phyloP scores from a whole-genome alignment of 2,888 invertebrate genomes.

The Taenaris catops region DNA sequence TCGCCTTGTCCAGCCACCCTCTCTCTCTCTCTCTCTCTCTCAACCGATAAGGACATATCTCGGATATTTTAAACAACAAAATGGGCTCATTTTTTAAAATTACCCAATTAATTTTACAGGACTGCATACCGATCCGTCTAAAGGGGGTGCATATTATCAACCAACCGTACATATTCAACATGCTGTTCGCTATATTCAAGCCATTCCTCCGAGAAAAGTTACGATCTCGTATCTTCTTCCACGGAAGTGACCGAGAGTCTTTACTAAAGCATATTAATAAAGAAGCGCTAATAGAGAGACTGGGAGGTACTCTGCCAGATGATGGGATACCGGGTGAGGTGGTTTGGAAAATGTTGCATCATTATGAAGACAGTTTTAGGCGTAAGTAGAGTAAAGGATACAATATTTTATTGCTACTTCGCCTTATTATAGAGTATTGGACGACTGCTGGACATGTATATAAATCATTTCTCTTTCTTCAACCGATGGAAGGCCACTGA shows the following conservation, averaged over 20 bases:
- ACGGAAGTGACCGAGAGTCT: constrained; percentile 83
- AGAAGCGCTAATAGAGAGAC: constrained; percentile 79
- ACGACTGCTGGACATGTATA: too few species aligned
- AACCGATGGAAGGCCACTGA: too few species aligned
- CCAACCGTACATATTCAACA: constrained; percentile 92
- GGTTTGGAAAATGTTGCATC: constrained; percentile 83
- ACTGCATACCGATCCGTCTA: constrained; percentile 89
- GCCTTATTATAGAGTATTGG: neutral
- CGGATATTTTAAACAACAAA: too few species aligned
- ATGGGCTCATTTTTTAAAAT: neutral
- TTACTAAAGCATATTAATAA: constrained; percentile 80
- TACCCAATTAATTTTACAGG: constrained; percentile 80
- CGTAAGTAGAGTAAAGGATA: constrained; percentile 62
- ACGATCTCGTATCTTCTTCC: constrained; percentile 87
- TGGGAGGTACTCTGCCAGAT: constrained; percentile 84
- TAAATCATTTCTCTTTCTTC: too few species aligned
- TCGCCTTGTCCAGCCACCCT: too few species aligned
- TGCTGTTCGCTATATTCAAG: constrained; percentile 91
- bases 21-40: too few species aligned
- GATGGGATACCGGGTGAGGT: constrained; percentile 81
- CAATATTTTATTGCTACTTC: neutral
- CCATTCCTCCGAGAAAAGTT: constrained; percentile 93
- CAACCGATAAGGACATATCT: too few species aligned
- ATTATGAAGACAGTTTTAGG: constrained; percentile 84
- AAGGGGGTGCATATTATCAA: constrained; percentile 94